Conservation (phyloP, 2,888 invertebrate genomes). For the Homarus gammarus region DNA sequence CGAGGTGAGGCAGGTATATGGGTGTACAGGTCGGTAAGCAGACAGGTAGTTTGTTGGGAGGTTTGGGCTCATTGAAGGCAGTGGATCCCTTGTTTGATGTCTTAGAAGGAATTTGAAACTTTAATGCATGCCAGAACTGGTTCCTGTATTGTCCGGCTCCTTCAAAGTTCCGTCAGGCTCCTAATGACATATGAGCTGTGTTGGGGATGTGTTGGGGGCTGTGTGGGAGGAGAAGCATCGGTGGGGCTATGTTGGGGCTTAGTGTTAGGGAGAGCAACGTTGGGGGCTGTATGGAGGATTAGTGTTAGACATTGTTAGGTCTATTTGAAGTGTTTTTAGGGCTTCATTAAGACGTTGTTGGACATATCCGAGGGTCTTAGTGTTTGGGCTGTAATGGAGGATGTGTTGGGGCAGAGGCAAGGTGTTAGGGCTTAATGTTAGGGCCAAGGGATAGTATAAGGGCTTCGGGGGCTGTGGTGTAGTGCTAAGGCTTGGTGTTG, state of each 20-base stretch:
- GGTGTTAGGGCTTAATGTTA: background rate
- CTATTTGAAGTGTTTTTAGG: too few relatives aligned
- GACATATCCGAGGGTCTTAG: background rate
- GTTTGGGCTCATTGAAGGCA: conserved; percentile 47
- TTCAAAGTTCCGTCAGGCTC: background rate
- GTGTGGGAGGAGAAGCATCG: background rate
- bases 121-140: conserved; percentile 54
- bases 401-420: background rate
- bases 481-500: background rate
- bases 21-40: background rate
- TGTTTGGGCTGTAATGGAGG: background rate
- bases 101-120: conserved; percentile 62
- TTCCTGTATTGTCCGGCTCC: conserved; percentile 25
- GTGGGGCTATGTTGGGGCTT: background rate
- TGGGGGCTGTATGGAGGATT: too few relatives aligned
- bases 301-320: too few relatives aligned
- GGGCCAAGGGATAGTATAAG: background rate
- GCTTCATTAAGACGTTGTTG: too few relatives aligned
- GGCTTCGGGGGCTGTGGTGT: background rate
- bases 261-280: background rate
- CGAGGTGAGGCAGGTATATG: conserved; percentile 15
- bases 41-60: conserved; percentile 27
- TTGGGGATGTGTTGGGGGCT: background rate
- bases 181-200: conserved; percentile 21
- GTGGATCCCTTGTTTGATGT: conserved; percentile 61